Evolutionary conservation across 2,113 vertebrate genomes (phyloP), one percentile per base, ranked within the genome.

Genomic region (Notarius quadriscutis): DNA sequence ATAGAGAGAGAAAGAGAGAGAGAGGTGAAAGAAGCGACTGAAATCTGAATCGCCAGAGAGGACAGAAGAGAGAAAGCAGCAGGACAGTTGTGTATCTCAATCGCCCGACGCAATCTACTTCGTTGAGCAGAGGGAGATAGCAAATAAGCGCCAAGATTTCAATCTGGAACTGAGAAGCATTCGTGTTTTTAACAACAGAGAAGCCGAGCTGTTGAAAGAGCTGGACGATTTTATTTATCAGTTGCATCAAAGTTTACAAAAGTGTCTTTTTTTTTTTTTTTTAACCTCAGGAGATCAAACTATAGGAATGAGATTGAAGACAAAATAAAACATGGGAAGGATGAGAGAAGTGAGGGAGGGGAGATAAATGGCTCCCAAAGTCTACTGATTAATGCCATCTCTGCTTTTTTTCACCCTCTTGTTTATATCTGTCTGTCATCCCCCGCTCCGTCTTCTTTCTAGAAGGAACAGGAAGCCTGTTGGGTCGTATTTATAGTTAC

Each of bases 221-320:
- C 92, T 83, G 91, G 93, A 95, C 93, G 92, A 92, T 94, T 94
- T 94, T 94, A 94, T 94, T 94, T 94, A 95, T 94, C 92, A 82
- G 90, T 80, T 14, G 88, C 85, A 41, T 87, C 86, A 90, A 91
- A 90, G 10, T 92, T 93, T 93, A 95, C 93, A 94, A 92, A 94
- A 92, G 83, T 86, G 17, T 80, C 34, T 92, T 95, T 94, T 94
- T 53, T 95, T 95, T 92, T 87, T 88, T 91, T 83, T 48, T 87
- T 92, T 92, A 91, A 88, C 90, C 41, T 89, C 89, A 87, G 90
- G 87, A 93, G 92, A 94, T 92, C 91, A 91, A 90, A 91, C 88
- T 71, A 65, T n/a, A 87, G 87, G 90, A 86, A 89, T 4, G 69
- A 85, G 79, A 72, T 27, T 57, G 71, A 77, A 51, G 12, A 22